These are phyloP conservation scores for Drosophila aldrichi DNA, from an alignment of 2,888 invertebrate species.

Conservation along the genomic window DNA sequence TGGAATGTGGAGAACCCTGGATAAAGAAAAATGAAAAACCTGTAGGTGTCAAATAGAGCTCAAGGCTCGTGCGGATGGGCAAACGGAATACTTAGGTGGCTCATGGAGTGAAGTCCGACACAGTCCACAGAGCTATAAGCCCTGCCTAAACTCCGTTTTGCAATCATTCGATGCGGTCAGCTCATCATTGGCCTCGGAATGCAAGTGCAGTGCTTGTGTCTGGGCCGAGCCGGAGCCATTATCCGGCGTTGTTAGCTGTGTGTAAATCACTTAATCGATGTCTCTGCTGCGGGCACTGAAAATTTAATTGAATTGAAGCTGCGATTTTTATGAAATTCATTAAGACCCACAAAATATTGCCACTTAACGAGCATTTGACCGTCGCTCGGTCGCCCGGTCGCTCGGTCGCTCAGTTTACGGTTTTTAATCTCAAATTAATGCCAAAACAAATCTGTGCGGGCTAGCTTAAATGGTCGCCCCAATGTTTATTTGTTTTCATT, in stretches of 20 bases:
- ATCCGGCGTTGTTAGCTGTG: background rate
- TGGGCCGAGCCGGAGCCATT: background rate
- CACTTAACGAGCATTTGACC: conserved; percentile 34
- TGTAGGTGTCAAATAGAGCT: no score
- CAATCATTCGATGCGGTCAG: no score
- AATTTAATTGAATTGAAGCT: conserved; percentile 11
- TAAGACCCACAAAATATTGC: conserved; percentile 38
- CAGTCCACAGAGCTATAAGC: no score
- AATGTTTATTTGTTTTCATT: conserved; percentile 56
- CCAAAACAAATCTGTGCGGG: conserved; percentile 73
- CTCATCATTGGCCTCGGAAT: background rate
- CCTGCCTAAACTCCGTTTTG: no score
- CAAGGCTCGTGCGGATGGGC: no score
- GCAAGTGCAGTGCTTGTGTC: background rate
- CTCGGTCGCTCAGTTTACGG: conserved; percentile 20
- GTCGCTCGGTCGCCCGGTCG: background rate
- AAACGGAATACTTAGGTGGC: no score
- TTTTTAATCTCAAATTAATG: conserved; percentile 69
- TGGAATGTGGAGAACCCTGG: no score
- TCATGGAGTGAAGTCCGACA: no score
- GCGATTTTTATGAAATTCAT: conserved; percentile 43
- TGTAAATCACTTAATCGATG: conserved; percentile 1
- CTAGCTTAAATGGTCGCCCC: conserved; percentile 30
- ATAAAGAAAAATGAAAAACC: no score
- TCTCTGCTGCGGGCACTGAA: conserved; percentile 19